Conservation (phyloP, 2,888 invertebrate species). For the Scaptomyza tumidula region DNA sequence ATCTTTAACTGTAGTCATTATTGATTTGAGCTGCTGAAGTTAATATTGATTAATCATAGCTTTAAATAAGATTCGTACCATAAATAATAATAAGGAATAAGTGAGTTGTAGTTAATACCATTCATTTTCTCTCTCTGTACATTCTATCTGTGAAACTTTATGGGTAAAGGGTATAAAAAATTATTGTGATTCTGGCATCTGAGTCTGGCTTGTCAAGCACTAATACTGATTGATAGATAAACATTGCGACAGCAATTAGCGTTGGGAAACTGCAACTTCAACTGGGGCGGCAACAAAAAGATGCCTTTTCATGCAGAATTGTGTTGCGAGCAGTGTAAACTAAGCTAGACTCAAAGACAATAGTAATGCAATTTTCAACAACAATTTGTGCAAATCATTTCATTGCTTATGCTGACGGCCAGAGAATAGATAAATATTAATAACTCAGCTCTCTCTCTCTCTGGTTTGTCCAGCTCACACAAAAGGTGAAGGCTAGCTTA, state of each 20-base stretch:
- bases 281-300: conserved; percentile 9
- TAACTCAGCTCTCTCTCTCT: conserved; percentile 56
- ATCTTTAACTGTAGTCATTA: not conserved
- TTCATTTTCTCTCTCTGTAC: not conserved
- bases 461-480: conserved; percentile 38
- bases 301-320: conserved; percentile 29
- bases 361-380: conserved; percentile 73
- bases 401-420: conserved; percentile 59
- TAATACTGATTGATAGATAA: conserved; percentile 40
- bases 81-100: no score
- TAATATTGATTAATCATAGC: not conserved
- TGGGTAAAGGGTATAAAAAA: conserved; percentile 1
- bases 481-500: conserved; percentile 79
- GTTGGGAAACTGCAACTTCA: conserved; percentile 5
- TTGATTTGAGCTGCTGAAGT: no score
- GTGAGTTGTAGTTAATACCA: not conserved
- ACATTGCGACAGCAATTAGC: conserved; percentile 39
- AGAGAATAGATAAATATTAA: conserved; percentile 75
- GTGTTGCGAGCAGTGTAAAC: conserved; percentile 1
- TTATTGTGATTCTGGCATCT: conserved; percentile 1
- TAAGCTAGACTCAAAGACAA: conserved; percentile 44
- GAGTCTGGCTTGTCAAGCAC: conserved; percentile 2
- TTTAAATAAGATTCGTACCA: not conserved
- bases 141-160: not conserved
- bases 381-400: conserved; percentile 79